Evolutionary conservation across 2,888 invertebrate genomes (phyloP).

Genomic region (Eupithecia pulchellata): DNA sequence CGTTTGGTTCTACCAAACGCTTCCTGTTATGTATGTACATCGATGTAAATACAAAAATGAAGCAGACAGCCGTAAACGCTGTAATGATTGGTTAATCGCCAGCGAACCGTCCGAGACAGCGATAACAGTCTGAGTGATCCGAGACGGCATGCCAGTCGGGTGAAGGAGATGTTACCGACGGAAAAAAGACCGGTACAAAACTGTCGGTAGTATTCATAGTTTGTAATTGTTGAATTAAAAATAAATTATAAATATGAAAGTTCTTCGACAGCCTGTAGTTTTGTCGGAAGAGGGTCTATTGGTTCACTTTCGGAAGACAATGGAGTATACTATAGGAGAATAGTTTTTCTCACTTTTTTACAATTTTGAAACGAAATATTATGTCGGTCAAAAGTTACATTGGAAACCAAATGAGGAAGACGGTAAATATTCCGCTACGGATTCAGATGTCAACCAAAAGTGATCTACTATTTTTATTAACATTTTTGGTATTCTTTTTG

Average conservation of each 20-base stretch:
- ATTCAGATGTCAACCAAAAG: neutral
- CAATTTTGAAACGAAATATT: neutral
- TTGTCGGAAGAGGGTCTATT: neutral
- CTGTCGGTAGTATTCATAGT: conserved; percentile 13
- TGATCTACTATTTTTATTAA: neutral
- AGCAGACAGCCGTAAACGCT: conserved; percentile 53
- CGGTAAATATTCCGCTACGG: too few species aligned
- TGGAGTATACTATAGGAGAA: too few species aligned
- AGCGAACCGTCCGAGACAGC: conserved; percentile 56
- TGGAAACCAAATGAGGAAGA: too few species aligned
- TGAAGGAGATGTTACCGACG: conserved; percentile 52
- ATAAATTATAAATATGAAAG: too few species aligned
- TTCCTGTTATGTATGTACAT: too few species aligned
- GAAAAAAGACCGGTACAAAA: conserved; percentile 37
- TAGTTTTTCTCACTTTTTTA: neutral
- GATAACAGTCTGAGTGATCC: conserved; percentile 67
- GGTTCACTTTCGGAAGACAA: neutral
- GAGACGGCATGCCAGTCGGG: conserved; percentile 58
- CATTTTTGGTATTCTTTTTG: neutral
- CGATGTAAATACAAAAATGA: conserved; percentile 46
- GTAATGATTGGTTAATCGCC: conserved; percentile 61
- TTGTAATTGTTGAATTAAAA: neutral
- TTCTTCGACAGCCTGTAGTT: neutral
- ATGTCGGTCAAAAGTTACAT: neutral
- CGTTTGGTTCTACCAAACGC: conserved; percentile 23